phyloP scores from a whole-genome alignment of 1,140 invertebrate species.

The Samia ricini region DNA sequence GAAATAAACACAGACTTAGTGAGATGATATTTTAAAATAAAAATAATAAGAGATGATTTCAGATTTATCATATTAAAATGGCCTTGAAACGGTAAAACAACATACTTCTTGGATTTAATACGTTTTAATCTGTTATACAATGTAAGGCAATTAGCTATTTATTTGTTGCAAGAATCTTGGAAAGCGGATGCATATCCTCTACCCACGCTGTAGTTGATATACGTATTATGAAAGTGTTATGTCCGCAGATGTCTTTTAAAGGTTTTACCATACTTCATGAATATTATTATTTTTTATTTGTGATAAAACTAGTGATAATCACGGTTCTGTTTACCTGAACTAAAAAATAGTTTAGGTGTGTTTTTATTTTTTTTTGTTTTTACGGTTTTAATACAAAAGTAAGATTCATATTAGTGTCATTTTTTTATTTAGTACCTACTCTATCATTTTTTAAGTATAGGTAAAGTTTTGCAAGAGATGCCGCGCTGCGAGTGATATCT shows the following conservation, averaged over 20 bases:
- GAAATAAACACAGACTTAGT: neutral
- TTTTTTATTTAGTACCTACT: too few species aligned
- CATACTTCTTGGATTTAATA: neutral
- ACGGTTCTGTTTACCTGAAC: too few species aligned
- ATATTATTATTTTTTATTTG: too few species aligned
- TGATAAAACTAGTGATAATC: too few species aligned
- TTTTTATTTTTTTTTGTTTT: too few species aligned
- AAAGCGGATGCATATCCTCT: conserved; percentile 5
- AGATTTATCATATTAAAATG: conserved; percentile 5
- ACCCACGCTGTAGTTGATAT: conserved; percentile 1
- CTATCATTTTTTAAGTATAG: too few species aligned
- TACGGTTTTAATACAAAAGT: too few species aligned
- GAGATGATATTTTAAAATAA: conserved; percentile 1
- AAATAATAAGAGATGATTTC: conserved; percentile 9
- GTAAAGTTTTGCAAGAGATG: too few species aligned
- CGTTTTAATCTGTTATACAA: conserved; percentile 1
- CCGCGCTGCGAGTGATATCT: too few species aligned
- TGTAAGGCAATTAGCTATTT: neutral
- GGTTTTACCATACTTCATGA: too few species aligned
- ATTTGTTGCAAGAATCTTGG: neutral
- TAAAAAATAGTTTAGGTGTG: too few species aligned
- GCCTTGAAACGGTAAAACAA: conserved; percentile 7
- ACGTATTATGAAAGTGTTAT: neutral
- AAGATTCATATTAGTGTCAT: too few species aligned
- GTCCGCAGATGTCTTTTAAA: neutral